Percentiles rank a stretch among this genome's conserved stretches.
phyloP scores from a whole-genome alignment of 53 echinoderm and acorn worm species.

The Mesocentrotus franciscanus region DNA sequence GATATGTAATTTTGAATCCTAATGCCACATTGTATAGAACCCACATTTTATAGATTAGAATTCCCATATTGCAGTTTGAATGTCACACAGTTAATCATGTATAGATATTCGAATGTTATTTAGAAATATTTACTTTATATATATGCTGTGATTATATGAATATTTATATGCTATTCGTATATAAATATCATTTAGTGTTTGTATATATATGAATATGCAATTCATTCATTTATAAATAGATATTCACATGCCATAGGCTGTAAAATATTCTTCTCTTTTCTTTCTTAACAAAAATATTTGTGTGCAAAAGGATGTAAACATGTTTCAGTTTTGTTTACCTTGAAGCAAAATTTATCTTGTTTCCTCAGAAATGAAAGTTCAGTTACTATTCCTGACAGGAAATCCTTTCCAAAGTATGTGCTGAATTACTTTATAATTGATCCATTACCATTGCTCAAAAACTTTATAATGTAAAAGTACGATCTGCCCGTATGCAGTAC shows the following conservation, averaged over 20 bases:
- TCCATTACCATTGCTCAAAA: not conserved
- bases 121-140: not conserved
- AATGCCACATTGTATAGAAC: not conserved
- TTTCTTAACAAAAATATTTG: no score
- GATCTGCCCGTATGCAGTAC: not conserved
- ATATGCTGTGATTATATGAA: not conserved
- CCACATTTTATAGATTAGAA: not conserved
- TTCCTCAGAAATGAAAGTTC: not conserved
- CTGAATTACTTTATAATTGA: not conserved
- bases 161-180: not conserved
- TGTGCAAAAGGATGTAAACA: no score
- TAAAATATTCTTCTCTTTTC: no score
- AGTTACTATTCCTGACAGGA: no score
- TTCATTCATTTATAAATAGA: no score
- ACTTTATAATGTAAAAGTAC: not conserved
- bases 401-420: not conserved
- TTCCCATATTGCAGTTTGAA: not conserved
- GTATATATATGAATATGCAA: no score
- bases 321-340: not conserved
- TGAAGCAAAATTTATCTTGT: not conserved
- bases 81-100: not conserved
- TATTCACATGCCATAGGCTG: no score
- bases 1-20: no score
- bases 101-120: not conserved
- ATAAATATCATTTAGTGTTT: not conserved